A percentile compares a stretch with the other conserved stretches of the same genome.
These are phyloP conservation scores for Diarsia rubi DNA, from an alignment of 2,888 invertebrate genomes.

Conservation along the genomic window DNA sequence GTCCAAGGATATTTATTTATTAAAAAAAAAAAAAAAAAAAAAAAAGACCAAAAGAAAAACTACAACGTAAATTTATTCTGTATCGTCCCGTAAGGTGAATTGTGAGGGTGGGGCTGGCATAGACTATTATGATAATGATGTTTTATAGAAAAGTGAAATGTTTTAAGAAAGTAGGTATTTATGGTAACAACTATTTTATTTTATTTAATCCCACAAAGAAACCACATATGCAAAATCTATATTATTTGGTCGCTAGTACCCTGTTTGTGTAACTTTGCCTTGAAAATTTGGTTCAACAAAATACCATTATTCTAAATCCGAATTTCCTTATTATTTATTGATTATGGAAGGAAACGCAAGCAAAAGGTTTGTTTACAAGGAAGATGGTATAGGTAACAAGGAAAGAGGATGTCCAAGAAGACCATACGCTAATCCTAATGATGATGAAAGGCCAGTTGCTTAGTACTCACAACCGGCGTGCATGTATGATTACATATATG, in stretches of 20 bases:
- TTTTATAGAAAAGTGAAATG: too few species aligned
- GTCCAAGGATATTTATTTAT: too few species aligned
- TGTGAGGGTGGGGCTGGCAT: too few species aligned
- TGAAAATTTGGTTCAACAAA: neutral
- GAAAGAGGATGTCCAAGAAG: neutral
- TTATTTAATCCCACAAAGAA: neutral
- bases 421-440: neutral
- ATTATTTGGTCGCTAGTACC: neutral
- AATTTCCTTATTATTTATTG: neutral
- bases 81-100: too few species aligned
- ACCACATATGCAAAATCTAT: neutral
- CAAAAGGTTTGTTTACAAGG: neutral
- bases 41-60: neutral
- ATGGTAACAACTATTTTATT: neutral
- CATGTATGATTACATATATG: neutral
- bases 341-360: neutral
- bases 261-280: neutral
- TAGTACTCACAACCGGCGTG: neutral
- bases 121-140: too few species aligned
- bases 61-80: neutral
- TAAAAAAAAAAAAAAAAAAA: too few species aligned
- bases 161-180: too few species aligned
- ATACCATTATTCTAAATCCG: too few species aligned
- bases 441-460: neutral
- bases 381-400: neutral